Percentiles rank a stretch among this genome's conserved stretches.
These are phyloP conservation scores for Pachyuromys duprasi DNA, from an alignment of 2,797 vertebrate genomes.

Conservation along the genomic window DNA sequence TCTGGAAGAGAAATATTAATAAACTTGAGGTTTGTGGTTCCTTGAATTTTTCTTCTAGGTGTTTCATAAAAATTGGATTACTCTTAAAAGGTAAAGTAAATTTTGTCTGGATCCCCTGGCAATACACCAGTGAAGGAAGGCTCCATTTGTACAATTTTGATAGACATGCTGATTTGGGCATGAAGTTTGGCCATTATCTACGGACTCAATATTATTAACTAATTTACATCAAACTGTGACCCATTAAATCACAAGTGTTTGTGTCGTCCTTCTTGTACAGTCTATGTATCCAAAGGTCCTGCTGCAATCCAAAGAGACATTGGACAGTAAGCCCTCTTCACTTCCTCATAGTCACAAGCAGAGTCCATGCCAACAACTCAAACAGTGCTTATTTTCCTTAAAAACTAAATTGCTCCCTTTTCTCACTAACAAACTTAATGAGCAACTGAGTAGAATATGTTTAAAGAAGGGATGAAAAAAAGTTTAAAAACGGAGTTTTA, in stretches of 20 bases:
- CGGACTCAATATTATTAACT: constrained; percentile 27
- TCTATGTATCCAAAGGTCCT: background rate
- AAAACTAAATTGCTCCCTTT: constrained; percentile 5
- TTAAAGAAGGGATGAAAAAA: background rate
- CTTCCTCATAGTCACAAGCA: background rate
- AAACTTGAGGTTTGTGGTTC: constrained; percentile 73
- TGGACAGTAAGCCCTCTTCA: background rate
- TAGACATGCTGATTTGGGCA: constrained; percentile 29
- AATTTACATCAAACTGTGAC: background rate
- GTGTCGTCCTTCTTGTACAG: background rate
- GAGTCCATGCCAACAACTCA: background rate
- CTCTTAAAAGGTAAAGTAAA: constrained; percentile 55
- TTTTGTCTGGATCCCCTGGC: constrained; percentile 48
- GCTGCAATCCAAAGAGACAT: background rate
- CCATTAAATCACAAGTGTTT: background rate
- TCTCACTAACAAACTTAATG: background rate
- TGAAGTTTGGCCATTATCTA: constrained; percentile 14
- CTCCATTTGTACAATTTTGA: constrained; percentile 52
- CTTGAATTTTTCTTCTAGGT: constrained; percentile 67
- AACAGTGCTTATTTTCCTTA: background rate
- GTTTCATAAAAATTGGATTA: constrained; percentile 74
- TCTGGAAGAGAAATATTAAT: constrained; percentile 78
- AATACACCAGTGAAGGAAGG: constrained; percentile 7
- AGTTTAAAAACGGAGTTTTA: background rate
- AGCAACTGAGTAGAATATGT: background rate